Base-by-base conservation (phyloP, 2,888 invertebrate genomes). In the Pelosia muscerda region DNA sequence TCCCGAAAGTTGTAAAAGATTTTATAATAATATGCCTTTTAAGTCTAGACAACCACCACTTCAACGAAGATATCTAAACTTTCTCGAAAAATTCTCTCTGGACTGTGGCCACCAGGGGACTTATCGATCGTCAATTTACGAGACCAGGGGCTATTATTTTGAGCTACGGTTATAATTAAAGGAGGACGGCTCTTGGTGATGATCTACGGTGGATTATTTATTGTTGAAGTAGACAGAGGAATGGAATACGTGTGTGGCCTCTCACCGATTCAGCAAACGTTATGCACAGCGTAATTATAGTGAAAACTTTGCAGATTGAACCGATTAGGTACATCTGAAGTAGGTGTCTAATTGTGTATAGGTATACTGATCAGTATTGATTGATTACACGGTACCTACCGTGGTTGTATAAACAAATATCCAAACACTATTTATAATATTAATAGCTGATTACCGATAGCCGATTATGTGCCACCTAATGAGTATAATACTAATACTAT, bases 191-290 rank as follows among this genome's bases (percentile, higher is more conserved):
- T 68, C 58, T 61, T 64, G 60, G 63, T 68, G 63, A 63, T 68
- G 66, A 72, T 69, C 49, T 66, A 58, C 53, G 56, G 65, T 56
- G 54, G 15, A 64, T 68, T 75, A 79, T 75, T 59, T 71, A 31
- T 23, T 54, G 63, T 66, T 55, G 53, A 31, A 67, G 63, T 66
- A 57, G 61, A 68, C 63, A 65, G 63, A 71, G 68, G 74, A 72
- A 72, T 71, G 66, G 74, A 74, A 72, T 69, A 69, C 69, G 71
- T 74, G 78, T 81, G 82, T 78, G 84, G 79, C 82, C 79, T 79
- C 71, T 76, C 73, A 75, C 77, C 75, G 69, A 25, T 66, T 58
- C 49, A 53, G 38, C 74, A 78, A 78, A 69, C 57, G 66, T 34
- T 68, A 66, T 26, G 65, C 68, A 66, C 63, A 66, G 60, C 28